Evolutionary conservation across 2,113 vertebrate species (phyloP), one percentile per base, ranked within the genome.

Genomic region (Python bivittatus): DNA sequence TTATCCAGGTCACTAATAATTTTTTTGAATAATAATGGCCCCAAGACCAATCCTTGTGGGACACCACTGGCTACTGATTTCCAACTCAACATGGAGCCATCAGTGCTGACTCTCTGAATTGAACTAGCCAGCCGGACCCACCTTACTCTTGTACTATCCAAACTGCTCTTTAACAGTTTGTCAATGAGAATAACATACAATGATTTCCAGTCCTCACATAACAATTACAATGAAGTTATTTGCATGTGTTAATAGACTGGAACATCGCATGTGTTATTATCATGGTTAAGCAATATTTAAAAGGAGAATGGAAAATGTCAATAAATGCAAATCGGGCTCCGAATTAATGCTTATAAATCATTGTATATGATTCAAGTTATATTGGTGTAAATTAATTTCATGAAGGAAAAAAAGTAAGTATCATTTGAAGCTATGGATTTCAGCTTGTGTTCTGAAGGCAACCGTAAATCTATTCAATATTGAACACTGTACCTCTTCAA

Each of bases 401-500:
- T 89, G 20, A 27, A 60, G 6, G n/a, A 17, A 27, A 54, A 90
- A 25, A 90, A 53, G 17, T 90, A n/a, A 52, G 52, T 48, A 44
- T 29, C 17, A 60, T 53, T 68, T 13, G 12, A 25, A 42, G 54
- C 61, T 33, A 64, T 23, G 15, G 4, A 12, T 23, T 52, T n/a
- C 42, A 53, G 29, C 23, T n/a, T 33, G n/a, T 91, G 90, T 7
- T n/a, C n/a, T 56, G 53, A 90, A 56, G 13, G 23, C 25, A 84
- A 84, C 4, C 17, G 25, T 48, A 61, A 79, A 33, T 15, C 2
- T 60, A 79, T 72, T 84, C 23, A 92, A 38, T 29, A 33, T 6
- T 29, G 11, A 88, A 33, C 44, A 92, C 33, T 97, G 61, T 97
- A 99, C 99, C 99, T 99, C 99, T 97, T 99, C 99, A 92, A 99